Conservation (phyloP, 2,797 vertebrate species). For the Lerista edwardsae region DNA sequence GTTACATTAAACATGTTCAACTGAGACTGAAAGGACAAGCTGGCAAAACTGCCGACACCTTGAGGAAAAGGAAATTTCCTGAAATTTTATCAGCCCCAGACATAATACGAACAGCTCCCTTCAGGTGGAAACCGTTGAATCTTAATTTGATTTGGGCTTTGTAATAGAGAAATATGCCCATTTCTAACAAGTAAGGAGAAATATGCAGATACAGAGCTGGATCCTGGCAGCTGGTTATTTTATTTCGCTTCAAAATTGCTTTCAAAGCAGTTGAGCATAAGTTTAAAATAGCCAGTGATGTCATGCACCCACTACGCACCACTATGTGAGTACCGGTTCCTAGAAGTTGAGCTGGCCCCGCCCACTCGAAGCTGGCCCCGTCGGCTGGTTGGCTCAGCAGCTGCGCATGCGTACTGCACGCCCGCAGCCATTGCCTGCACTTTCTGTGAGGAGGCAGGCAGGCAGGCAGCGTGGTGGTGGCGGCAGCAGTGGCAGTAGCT, state of each 20-base stretch:
- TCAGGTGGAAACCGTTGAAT: neutral
- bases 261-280: neutral
- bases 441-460: no score
- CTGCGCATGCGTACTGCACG: no score
- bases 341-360: no score
- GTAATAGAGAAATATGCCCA: neutral
- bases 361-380: no score
- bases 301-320: no score
- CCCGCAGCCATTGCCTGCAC: no score
- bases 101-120: neutral
- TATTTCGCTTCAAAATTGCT: neutral
- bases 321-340: no score
- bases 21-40: constrained; percentile 22
- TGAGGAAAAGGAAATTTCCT: constrained; percentile 14
- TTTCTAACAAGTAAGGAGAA: neutral
- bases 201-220: neutral
- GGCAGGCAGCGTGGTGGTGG: no score
- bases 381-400: no score
- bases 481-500: no score
- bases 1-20: constrained; percentile 39
- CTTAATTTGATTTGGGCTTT: neutral
- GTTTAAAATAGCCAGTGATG: no score
- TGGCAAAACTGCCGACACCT: constrained; percentile 10
- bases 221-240: neutral
- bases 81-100: constrained; percentile 11